Evolutionary conservation across 2,888 invertebrate species (phyloP), one percentile per base, ranked within the genome.

Genomic region (Drosophila suboccidentalis): DNA sequence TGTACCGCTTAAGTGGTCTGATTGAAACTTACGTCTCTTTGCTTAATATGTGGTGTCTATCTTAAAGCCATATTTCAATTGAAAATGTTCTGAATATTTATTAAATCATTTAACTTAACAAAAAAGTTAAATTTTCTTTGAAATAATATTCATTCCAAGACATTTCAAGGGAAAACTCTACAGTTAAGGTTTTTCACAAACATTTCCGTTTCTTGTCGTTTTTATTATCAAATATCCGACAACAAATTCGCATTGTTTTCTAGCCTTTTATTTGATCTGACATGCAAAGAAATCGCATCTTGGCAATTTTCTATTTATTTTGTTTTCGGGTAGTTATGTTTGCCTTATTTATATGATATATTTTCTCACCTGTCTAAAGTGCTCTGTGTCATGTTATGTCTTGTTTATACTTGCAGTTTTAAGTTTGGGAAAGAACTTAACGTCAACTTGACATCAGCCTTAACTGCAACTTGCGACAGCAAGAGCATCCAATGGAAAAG

Each of bases 11-110:
- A 68, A 78, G 72, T 70, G 71, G 53, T 57, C 62, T 87, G 85
- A 82, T 84, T 85, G 76, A 82, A 87, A 84, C 78, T 81, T 69
- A 82, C 75, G 82, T 50, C 54, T 55, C 46, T 57, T 36, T 55
- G 17, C 29, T 39, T 17, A 39, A 39, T 58, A 49, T 19, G 47
- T 51, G 6, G 17, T 50, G 3, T 36, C n/a, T 32, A 13, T 15
- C 22, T 36, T 51, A 22, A 36, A 26, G 41, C 5, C 41, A 11
- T 29, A 5, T 39, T 19, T 38, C 11, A 36, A n/a, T 36, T 2
- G 6, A 36, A 50, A 19, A 50, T n/a, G 1, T 1, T 10, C 11
- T 26, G 8, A 22, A 44, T n/a, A 26, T 13, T 26, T 6, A 22
- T 8, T 26, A 43, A 10, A 11, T 10, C 5, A 1, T 22, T 22